Conservation (phyloP, 2,888 invertebrate genomes). For the Eupithecia centaureata region DNA sequence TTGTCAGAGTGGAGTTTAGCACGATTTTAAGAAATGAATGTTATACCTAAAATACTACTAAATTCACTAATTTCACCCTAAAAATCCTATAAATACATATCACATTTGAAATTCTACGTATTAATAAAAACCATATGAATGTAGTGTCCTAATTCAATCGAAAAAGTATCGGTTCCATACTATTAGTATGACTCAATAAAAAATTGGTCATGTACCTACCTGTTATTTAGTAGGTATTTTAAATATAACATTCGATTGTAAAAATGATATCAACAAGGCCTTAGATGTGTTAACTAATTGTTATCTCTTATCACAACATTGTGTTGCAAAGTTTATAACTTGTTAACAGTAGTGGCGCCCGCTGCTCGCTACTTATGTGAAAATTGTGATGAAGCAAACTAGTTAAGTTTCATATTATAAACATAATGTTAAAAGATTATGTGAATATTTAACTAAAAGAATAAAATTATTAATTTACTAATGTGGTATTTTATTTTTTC, state of each 20-base stretch:
- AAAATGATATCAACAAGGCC: constrained; percentile 63
- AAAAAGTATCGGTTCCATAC: neutral
- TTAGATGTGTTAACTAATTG: constrained; percentile 71
- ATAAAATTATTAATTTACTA: constrained; percentile 84
- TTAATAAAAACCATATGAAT: too few relatives aligned
- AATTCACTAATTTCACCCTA: constrained; percentile 23
- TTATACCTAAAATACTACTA: constrained; percentile 20
- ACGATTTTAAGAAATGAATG: constrained; percentile 13
- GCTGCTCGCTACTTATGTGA: constrained; percentile 57
- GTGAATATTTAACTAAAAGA: constrained; percentile 81
- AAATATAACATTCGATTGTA: constrained; percentile 12
- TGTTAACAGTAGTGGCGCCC: constrained; percentile 43
- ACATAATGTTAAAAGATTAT: constrained; percentile 73
- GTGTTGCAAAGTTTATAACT: constrained; percentile 66
- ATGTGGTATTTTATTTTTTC: constrained; percentile 46
- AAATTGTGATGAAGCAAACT: constrained; percentile 77
- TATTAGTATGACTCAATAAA: neutral
- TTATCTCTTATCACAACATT: constrained; percentile 60
- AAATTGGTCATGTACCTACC: neutral
- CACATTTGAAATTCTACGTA: too few relatives aligned
- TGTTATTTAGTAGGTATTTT: neutral
- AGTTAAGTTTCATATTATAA: constrained; percentile 81
- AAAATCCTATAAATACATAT: neutral
- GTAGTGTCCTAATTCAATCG: neutral
- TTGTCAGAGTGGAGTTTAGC: constrained; percentile 21